phyloP scores from a whole-genome alignment of 2,113 vertebrate genomes.

The Aleadryas rufinucha region DNA sequence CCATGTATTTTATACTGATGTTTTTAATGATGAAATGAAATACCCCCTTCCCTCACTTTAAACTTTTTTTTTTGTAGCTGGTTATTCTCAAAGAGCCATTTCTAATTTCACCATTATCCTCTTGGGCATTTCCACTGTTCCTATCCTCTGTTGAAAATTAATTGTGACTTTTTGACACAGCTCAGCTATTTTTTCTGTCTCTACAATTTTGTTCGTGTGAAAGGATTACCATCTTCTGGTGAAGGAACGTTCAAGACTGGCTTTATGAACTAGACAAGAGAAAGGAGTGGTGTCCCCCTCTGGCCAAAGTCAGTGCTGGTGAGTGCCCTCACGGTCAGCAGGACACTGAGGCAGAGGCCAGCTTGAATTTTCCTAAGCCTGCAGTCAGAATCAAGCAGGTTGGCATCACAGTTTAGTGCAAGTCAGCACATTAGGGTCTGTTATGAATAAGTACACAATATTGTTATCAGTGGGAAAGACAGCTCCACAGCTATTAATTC shows the following conservation, averaged over 20 bases:
- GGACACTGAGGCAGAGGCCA: background rate
- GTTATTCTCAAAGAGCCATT: background rate
- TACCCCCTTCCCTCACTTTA: background rate
- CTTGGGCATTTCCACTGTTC: background rate
- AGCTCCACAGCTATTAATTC: background rate
- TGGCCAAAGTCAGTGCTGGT: background rate
- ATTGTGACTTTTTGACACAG: background rate
- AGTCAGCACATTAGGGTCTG: background rate
- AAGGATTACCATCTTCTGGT: background rate
- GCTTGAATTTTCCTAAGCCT: background rate
- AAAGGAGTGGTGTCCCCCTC: background rate
- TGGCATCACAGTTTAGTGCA: background rate
- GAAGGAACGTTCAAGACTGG: background rate
- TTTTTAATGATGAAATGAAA: constrained; percentile 16
- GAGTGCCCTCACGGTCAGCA: fast-evolving
- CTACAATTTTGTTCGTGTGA: background rate
- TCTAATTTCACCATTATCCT: background rate
- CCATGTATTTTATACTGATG: background rate
- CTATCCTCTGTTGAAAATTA: background rate
- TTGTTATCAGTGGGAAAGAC: background rate
- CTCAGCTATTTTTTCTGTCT: background rate
- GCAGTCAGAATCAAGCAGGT: background rate
- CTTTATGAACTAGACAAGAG: background rate
- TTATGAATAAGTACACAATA: background rate
- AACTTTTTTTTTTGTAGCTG: background rate